Evolutionary conservation across 1,140 invertebrate genomes (phyloP), one percentile per base, ranked within the genome.

Genomic region (Drosophila ercepeae): DNA sequence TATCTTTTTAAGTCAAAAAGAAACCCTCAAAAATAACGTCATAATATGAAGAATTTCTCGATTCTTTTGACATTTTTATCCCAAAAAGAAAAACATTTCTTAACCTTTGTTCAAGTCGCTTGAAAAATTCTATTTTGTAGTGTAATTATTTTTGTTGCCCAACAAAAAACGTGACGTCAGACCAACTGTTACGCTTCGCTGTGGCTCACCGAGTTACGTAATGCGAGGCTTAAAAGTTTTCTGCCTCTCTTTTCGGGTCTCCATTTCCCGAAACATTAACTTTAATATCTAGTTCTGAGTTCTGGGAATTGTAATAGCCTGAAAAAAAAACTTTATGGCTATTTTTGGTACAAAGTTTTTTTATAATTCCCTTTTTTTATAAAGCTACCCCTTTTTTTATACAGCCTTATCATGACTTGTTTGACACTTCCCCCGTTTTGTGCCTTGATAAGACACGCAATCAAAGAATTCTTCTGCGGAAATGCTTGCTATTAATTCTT

Each of bases 101-200:
- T 6, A 32, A 23, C 8, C 18, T 32, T 25, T 65, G 27, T 19
- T 7, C 25, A 52, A 34, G 29, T 63, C 7, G 27, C 27, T 49
- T 23, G 13, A 61, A 49, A 67, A 67, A 67, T 67, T 55, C 55
- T 42, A 49, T 64, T 29, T 64, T 64, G n/a, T n/a, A 61, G 53
- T 53, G 36, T 68, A 45, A 27, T 44, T 45, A 16, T 67, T 52
- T 46, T 29, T 42, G 46, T 32, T 49, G 46, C 46, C 27, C 46
- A 49, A 18, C 46, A 39, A 68, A 45, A 29, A 25, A 21, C 18
- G 61, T 86, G 81, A 86, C 81, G 81, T 88, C 81, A 86, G 74
- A 21, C 54, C 73, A 77, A 69, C 68, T 67, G 82, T 88, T 88
- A 88, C 81, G 81, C 82, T 86, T 67, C 58, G 81, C 25, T 34